A percentile compares a stretch with the other conserved stretches of the same genome.
These are phyloP conservation scores for Neomicropteryx cornuta DNA, from an alignment of 1,140 invertebrate species.

Conservation along the genomic window DNA sequence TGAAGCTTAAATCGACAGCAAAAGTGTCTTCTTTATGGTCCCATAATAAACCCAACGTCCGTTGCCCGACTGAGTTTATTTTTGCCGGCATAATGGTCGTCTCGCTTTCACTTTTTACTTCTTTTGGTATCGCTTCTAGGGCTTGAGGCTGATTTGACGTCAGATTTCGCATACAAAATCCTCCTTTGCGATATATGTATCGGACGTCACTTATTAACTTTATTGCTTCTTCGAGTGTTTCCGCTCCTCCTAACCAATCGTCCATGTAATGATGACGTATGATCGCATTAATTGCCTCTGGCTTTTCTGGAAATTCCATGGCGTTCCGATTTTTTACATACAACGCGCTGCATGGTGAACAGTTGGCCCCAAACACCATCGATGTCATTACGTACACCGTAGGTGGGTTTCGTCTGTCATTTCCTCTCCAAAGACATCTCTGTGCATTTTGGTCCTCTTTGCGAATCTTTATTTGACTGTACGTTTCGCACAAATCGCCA, in stretches of 20 bases:
- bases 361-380: slow-evolving; percentile 16
- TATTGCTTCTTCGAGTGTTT: slow-evolving; percentile 12
- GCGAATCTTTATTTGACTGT: slow-evolving; percentile 10
- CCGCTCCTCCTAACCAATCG: slow-evolving; percentile 18
- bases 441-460: slow-evolving; percentile 14
- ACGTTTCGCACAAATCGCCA: slow-evolving; percentile 22
- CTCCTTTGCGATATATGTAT: slow-evolving; percentile 12
- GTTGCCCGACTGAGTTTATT: slow-evolving; percentile 3
- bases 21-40: slow-evolving; percentile 5
- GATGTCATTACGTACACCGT: slow-evolving; percentile 16
- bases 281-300: slow-evolving; percentile 12
- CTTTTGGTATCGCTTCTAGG: too few relatives aligned
- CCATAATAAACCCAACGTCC: slow-evolving; percentile 11
- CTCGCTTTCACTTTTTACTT: too few relatives aligned
- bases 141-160: too few relatives aligned
- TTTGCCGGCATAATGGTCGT: background rate
- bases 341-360: slow-evolving; percentile 15
- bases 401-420: background rate
- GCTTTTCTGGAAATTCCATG: slow-evolving; percentile 9
- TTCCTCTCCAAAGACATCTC: slow-evolving; percentile 16
- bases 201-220: slow-evolving; percentile 11
- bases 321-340: slow-evolving; percentile 17
- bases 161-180: slow-evolving; percentile 14
- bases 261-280: slow-evolving; percentile 20
- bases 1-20: slow-evolving; percentile 9